Percentiles rank a stretch among this genome's conserved stretches.
Evolutionary conservation across 2,888 invertebrate genomes (phyloP).

Genomic region (Syrista parreyssii): DNA sequence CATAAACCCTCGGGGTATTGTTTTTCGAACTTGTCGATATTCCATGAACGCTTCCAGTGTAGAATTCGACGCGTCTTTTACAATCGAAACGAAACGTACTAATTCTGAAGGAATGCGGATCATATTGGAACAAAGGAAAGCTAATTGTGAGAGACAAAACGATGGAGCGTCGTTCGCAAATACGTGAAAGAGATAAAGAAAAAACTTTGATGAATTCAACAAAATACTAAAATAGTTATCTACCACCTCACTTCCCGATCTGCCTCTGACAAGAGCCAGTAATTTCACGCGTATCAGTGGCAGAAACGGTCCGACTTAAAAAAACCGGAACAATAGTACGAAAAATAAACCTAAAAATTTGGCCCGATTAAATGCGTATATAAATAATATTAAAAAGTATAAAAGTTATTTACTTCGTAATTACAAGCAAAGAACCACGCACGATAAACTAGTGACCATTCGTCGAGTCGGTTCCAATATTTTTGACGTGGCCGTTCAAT

Average conservation of each 20-base stretch:
- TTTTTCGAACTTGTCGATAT: background rate
- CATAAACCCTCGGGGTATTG: background rate
- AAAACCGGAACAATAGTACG: background rate
- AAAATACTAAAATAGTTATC: background rate
- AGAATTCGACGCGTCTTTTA: background rate
- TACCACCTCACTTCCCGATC: background rate
- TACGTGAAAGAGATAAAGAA: background rate
- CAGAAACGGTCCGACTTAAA: background rate
- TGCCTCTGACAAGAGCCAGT: background rate
- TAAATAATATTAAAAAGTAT: background rate
- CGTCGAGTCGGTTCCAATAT: background rate
- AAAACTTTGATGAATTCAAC: background rate
- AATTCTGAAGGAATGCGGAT: no score
- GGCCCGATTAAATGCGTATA: background rate
- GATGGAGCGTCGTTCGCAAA: background rate
- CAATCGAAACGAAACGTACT: background rate
- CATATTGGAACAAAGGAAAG: background rate
- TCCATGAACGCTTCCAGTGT: background rate
- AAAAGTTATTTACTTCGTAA: background rate
- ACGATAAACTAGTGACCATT: background rate
- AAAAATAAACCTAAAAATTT: background rate
- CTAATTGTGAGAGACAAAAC: no score
- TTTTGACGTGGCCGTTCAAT: background rate
- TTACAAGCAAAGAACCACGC: background rate
- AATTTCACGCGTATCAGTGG: background rate